Evolutionary conservation across 1,140 invertebrate species (phyloP), one percentile per base, ranked within the genome.

Genomic region (Galleria mellonella): DNA sequence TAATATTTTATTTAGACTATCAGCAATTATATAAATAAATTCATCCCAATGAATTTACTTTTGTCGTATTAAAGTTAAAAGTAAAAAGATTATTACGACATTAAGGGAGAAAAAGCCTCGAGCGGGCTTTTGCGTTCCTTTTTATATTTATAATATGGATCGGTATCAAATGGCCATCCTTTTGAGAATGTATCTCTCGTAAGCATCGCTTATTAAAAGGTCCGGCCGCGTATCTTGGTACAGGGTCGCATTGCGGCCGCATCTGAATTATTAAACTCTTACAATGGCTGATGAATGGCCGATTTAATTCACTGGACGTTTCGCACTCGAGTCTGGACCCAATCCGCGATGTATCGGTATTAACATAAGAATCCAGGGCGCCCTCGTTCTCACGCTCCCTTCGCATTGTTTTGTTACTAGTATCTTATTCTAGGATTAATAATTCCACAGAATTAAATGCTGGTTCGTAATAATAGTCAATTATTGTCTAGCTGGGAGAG

Each of bases 301-400:
- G 62, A 66, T 60, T 72, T 63, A 68, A 59, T 72, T 64, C 63
- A 57, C 32, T 59, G 61, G 53, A 63, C 62, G 60, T 69, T 66
- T 75, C 53, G 72, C 69, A 65, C 55, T 63, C 50, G 49, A 40
- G 60, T 4, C 57, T 63, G 51, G 49, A 43, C 62, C 8, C 57
- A 40, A 76, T 74, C 68, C 43, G 66, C 70, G 62, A 72, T 63
- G 56, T 72, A 69, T 67, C 51, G 55, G 42, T 37, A 76, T 76
- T 74, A 62, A 45, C 71, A 76, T 76, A 71, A 76, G 65, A 72
- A 79, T 73, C 47, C 39, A 39, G 47, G 33, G 41, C 39, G 40
- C 50, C 65, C 58, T 37, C 45, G 27, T 79, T 79, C 71, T 55
- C 72, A 79, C 65, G 69, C 55, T 63, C 31, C 35, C 39, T 43